Percentiles rank a stretch among this genome's conserved stretches.
phyloP scores from a whole-genome alignment of 2,797 vertebrate species.

The Siniperca obscura region DNA sequence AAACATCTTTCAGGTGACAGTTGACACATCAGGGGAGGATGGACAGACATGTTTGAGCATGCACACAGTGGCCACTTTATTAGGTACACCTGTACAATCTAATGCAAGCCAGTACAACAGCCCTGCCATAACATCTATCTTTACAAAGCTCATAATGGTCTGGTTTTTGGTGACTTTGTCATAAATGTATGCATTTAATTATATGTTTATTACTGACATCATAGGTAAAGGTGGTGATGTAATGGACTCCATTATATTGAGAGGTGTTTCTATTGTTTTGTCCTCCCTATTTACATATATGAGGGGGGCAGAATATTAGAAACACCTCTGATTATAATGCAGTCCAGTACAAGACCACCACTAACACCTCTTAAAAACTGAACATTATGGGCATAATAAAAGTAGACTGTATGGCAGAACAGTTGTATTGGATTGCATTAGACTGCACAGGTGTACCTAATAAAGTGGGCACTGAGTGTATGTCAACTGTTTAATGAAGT shows the following conservation, averaged over 20 bases:
- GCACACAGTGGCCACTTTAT: background rate
- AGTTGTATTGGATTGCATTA: background rate
- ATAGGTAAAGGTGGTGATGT: background rate
- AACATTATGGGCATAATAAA: background rate
- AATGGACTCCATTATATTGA: background rate
- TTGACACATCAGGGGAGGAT: background rate
- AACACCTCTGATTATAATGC: too few species aligned
- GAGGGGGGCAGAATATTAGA: background rate
- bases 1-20: background rate
- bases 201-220: too few species aligned
- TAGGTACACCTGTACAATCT: background rate
- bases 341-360: background rate
- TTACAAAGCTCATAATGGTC: background rate
- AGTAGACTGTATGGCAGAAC: background rate
- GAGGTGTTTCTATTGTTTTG: background rate
- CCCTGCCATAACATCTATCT: background rate
- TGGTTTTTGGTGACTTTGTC: background rate
- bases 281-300: background rate
- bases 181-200: background rate
- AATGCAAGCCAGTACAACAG: too few species aligned
- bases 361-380: background rate
- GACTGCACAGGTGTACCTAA: background rate
- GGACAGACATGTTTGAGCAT: too few species aligned
- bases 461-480: background rate
- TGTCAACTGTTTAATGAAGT: conserved; percentile 5